Conservation (phyloP, 2,888 invertebrate genomes). For the Caenorhabditis sulstoni region DNA sequence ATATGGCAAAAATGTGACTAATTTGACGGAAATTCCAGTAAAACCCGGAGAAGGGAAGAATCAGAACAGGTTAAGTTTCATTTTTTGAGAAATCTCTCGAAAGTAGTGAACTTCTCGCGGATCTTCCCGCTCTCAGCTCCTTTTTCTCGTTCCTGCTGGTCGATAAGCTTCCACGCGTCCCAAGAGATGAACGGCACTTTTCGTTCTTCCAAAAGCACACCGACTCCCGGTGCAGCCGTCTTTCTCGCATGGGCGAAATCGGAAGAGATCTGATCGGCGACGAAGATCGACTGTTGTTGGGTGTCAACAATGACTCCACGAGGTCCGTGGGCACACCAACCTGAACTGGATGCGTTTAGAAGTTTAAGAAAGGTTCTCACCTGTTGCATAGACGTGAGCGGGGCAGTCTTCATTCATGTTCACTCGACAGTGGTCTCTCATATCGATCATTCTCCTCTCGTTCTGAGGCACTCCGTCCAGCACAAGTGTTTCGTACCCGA, state of each 20-base stretch:
- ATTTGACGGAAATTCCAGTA: slow-evolving; percentile 20
- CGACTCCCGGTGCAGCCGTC: slow-evolving; percentile 41
- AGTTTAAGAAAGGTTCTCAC: slow-evolving; percentile 22
- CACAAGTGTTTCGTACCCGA: slow-evolving; percentile 77
- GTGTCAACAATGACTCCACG: slow-evolving; percentile 79
- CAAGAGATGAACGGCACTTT: slow-evolving; percentile 70
- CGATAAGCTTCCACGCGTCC: slow-evolving; percentile 75
- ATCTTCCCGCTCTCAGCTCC: slow-evolving; percentile 75
- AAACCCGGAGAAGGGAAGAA: slow-evolving; percentile 27
- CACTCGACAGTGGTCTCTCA: slow-evolving; percentile 78
- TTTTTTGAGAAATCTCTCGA: slow-evolving; percentile 49
- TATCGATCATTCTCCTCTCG: slow-evolving; percentile 68
- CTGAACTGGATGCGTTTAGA: slow-evolving; percentile 11
- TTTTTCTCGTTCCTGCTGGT: slow-evolving; percentile 70
- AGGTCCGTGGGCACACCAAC: slow-evolving; percentile 77
- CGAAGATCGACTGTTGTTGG: slow-evolving; percentile 72
- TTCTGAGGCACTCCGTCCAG: slow-evolving; percentile 73
- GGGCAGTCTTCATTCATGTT: slow-evolving; percentile 33
- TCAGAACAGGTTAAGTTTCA: not conserved
- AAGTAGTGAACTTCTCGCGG: slow-evolving; percentile 73
- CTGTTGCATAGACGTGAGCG: slow-evolving; percentile 70
- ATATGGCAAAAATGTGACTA: not conserved
- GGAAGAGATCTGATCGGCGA: slow-evolving; percentile 68
- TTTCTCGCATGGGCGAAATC: slow-evolving; percentile 55
- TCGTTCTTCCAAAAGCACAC: slow-evolving; percentile 53